These are phyloP conservation scores for Leptopilina clavipes DNA, from an alignment of 1,140 invertebrate genomes.

Conservation along the genomic window DNA sequence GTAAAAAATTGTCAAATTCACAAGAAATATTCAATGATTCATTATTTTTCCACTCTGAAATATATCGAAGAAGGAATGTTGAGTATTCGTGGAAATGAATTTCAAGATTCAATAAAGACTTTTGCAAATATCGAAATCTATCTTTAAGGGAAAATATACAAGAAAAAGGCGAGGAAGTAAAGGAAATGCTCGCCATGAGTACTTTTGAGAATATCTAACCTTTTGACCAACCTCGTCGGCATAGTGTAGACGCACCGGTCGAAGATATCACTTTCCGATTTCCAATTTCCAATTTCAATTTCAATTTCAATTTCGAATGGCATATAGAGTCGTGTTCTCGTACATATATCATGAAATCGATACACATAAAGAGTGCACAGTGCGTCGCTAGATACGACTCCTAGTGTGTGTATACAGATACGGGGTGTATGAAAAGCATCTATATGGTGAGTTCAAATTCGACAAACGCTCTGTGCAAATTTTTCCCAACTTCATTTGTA, in stretches of 20 bases:
- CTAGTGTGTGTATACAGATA: constrained; percentile 38
- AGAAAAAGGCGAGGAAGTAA: constrained; percentile 8
- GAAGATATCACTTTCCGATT: constrained; percentile 56
- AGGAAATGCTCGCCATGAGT: constrained; percentile 3
- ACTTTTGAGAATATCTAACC: constrained; percentile 34
- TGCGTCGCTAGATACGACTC: neutral
- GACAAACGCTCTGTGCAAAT: neutral
- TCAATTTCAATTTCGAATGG: constrained; percentile 53
- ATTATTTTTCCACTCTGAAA: neutral
- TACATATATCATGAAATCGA: constrained; percentile 24
- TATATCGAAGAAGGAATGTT: neutral
- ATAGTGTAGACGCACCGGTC: constrained; percentile 33
- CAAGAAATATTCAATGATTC: neutral
- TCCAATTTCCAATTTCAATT: constrained; percentile 58
- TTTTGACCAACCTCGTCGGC: constrained; percentile 34
- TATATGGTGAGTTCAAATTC: neutral
- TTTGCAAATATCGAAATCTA: constrained; percentile 11
- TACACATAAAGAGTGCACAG: constrained; percentile 30
- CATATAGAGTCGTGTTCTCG: constrained; percentile 36
- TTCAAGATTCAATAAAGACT: constrained; percentile 10
- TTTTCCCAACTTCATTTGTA: too few relatives aligned
- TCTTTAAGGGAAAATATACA: constrained; percentile 8
- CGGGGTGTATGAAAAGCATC: constrained; percentile 18
- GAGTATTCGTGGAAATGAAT: neutral
- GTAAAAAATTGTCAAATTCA: neutral